Percentiles rank a stretch among this genome's conserved stretches.
Evolutionary conservation across 2,797 vertebrate genomes (phyloP).

Genomic region (Microchirus variegatus): DNA sequence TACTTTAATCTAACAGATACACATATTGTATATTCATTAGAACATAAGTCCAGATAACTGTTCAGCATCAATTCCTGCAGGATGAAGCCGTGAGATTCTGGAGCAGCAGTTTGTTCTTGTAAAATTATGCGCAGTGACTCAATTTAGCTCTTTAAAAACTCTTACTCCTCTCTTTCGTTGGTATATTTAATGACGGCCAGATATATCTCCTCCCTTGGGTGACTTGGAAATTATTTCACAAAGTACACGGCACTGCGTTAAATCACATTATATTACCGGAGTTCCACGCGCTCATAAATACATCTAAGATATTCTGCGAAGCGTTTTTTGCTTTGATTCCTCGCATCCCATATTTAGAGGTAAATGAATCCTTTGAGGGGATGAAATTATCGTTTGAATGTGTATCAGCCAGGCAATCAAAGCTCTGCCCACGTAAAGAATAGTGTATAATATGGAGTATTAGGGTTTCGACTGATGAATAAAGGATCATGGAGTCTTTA

Average conservation of each 20-base stretch:
- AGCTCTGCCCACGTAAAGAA: constrained; percentile 2
- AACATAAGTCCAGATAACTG: not conserved
- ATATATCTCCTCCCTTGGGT: constrained; percentile 52
- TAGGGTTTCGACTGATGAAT: constrained; percentile 9
- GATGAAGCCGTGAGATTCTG: constrained; percentile 28
- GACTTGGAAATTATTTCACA: constrained; percentile 54
- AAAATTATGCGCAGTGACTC: constrained; percentile 24
- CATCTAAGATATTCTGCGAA: constrained; percentile 38
- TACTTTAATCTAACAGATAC: too few relatives aligned
- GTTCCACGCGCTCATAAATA: constrained; percentile 47
- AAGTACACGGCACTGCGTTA: constrained; percentile 31
- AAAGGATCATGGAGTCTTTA: not conserved
- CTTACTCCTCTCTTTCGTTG: constrained; percentile 39
- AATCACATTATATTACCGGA: constrained; percentile 53
- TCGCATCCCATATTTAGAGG: constrained; percentile 38
- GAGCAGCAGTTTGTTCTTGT: constrained; percentile 23
- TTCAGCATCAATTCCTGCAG: constrained; percentile 2
- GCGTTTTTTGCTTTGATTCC: constrained; percentile 48
- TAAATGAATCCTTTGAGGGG: constrained; percentile 43
- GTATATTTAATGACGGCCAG: constrained; percentile 59
- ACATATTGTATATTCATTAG: too few relatives aligned
- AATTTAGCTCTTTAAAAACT: constrained; percentile 40
- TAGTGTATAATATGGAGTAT: constrained; percentile 14
- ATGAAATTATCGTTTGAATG: constrained; percentile 50
- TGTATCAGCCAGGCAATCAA: constrained; percentile 41